A percentile compares a stretch with the other conserved stretches of the same genome.
phyloP scores from a whole-genome alignment of 2,888 invertebrate species.

The Drosophila recens region DNA sequence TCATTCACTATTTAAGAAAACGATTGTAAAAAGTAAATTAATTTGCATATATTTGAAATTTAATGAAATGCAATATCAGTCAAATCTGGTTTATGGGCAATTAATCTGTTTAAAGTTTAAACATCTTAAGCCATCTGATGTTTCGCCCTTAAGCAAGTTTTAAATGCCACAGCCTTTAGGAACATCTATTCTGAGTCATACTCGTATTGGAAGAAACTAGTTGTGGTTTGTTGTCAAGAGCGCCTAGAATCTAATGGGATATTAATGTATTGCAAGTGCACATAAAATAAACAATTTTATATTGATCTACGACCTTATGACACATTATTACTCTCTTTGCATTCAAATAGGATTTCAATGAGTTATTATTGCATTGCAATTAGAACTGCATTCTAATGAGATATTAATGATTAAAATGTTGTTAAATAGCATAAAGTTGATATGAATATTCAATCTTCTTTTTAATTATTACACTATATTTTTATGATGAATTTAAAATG shows the following conservation, averaged over 20 bases:
- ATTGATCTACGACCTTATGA: not conserved
- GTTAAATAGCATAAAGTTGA: not conserved
- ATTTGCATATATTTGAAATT: constrained; percentile 34
- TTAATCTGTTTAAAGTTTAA: constrained; percentile 25
- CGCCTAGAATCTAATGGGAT: constrained; percentile 9
- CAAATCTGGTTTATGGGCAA: constrained; percentile 28
- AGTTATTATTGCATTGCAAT: not conserved
- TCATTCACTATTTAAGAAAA: constrained; percentile 37
- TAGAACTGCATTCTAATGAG: not conserved
- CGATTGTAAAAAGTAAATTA: constrained; percentile 34
- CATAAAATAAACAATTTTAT: constrained; percentile 4
- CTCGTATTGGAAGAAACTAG: not conserved
- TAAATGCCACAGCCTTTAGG: constrained; percentile 3
- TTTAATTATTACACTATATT: not conserved
- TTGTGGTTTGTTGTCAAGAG: not conserved
- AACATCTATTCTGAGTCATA: constrained; percentile 19
- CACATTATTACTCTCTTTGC: not conserved
- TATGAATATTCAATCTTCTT: constrained; percentile 2
- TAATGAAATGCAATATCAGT: constrained; percentile 17
- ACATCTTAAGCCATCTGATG: constrained; percentile 6
- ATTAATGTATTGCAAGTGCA: constrained; percentile 1
- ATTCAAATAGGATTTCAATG: not conserved
- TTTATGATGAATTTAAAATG: constrained; percentile 1
- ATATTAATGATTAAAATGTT: constrained; percentile 5
- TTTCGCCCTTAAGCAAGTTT: constrained; percentile 1